Evolutionary conservation across 1,140 invertebrate genomes (phyloP).

Genomic region (Macrosteles quadrilineatus): DNA sequence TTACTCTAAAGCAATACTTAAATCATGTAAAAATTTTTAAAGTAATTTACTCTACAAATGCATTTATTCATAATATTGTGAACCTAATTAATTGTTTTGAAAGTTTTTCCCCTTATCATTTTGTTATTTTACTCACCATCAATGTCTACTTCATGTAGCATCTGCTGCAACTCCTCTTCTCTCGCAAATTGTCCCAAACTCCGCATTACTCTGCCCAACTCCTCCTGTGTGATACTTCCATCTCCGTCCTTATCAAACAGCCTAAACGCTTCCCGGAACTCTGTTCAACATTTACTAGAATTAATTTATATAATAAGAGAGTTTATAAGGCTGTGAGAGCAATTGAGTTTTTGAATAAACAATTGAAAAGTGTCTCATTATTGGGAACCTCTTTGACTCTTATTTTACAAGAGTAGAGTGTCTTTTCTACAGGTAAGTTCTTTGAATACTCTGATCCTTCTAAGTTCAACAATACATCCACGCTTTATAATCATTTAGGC

Average conservation of each 20-base stretch:
- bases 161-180: slow-evolving; percentile 79
- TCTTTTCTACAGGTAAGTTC: no score
- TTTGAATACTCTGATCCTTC: no score
- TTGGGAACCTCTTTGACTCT: no score
- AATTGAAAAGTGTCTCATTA: not conserved
- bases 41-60: no score
- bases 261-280: slow-evolving; percentile 85
- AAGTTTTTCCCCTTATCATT: no score
- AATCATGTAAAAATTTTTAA: no score
- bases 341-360: not conserved
- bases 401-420: no score
- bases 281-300: slow-evolving; percentile 54
- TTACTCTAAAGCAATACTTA: no score
- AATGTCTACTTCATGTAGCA: slow-evolving; percentile 88
- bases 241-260: slow-evolving; percentile 88
- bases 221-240: slow-evolving; percentile 84
- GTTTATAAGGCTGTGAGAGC: not conserved
- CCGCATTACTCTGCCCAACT: slow-evolving; percentile 80
- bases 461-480: no score
- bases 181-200: slow-evolving; percentile 82
- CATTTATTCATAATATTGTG: no score
- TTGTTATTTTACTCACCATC: slow-evolving; percentile 72
- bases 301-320: not conserved
- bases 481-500: no score
- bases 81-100: no score